These are phyloP conservation scores for Notothenia coriiceps DNA, from an alignment of 2,113 vertebrate genomes.

Conservation along the genomic window DNA sequence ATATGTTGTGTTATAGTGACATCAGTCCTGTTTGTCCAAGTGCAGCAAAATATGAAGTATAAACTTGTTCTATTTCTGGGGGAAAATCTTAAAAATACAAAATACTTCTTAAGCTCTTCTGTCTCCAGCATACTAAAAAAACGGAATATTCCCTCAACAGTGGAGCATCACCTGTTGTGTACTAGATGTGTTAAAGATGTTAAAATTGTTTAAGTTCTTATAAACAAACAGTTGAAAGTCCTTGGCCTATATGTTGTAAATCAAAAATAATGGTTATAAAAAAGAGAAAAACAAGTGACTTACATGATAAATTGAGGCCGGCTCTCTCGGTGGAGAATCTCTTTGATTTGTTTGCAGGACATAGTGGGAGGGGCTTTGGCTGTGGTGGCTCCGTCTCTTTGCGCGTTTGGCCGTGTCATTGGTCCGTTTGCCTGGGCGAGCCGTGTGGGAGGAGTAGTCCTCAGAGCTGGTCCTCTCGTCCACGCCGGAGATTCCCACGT, in stretches of 20 bases:
- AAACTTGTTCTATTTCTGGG: no score
- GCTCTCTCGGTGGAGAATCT: constrained; percentile 92
- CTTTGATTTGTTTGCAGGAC: constrained; percentile 92
- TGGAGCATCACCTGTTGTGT: no score
- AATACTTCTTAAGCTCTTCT: no score
- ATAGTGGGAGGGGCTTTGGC: constrained; percentile 94
- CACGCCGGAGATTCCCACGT: constrained; percentile 83
- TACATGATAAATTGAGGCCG: constrained; percentile 93
- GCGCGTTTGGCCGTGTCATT: constrained; percentile 92
- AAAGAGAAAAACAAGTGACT: constrained; percentile 61
- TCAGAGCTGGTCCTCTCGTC: constrained; percentile 92
- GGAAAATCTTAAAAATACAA: no score
- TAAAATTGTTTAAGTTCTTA: no score
- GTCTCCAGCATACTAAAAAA: no score
- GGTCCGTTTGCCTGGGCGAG: constrained; percentile 91
- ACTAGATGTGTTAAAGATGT: no score
- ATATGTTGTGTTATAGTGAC: no score
- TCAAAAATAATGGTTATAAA: background rate
- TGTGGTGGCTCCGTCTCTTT: constrained; percentile 97
- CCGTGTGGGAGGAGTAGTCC: constrained; percentile 90
- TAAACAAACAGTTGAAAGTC: background rate
- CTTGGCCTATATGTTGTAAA: background rate
- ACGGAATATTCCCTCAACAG: no score
- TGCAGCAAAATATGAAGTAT: no score
- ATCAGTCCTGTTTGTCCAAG: no score